Evolutionary conservation across 2,888 invertebrate species (phyloP).

Genomic region (Neoascia interrupta): DNA sequence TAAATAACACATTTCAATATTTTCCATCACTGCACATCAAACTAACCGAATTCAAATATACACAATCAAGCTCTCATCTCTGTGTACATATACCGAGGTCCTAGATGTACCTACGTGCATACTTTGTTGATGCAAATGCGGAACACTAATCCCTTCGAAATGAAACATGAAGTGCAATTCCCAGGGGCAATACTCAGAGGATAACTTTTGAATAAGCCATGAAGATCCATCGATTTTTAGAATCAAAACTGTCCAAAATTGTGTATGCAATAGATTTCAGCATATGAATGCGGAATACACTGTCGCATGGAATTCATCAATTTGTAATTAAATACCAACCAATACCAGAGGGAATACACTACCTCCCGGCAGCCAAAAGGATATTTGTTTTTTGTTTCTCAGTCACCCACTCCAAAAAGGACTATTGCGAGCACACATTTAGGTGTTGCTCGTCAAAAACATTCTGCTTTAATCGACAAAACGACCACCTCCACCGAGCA

Average conservation of each 20-base stretch:
- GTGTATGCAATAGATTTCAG: no score
- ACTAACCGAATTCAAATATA: neutral
- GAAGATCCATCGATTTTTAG: slow-evolving; percentile 3
- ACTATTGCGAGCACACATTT: no score
- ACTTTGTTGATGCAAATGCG: slow-evolving; percentile 22
- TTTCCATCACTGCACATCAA: neutral
- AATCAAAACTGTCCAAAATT: slow-evolving; percentile 4
- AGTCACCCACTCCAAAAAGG: no score
- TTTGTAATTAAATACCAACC: no score
- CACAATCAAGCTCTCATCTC: neutral
- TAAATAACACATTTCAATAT: slow-evolving; percentile 15
- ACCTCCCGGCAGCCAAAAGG: no score
- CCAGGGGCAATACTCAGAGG: slow-evolving; percentile 34
- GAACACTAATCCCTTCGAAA: slow-evolving; percentile 30
- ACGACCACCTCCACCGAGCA: neutral
- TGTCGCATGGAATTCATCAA: no score
- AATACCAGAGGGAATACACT: no score
- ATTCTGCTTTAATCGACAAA: slow-evolving; percentile 2
- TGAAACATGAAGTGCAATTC: slow-evolving; percentile 29
- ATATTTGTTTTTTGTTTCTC: no score
- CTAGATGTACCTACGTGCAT: no score
- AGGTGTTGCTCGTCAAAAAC: slow-evolving; percentile 10
- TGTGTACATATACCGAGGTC: no score
- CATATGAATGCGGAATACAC: no score
- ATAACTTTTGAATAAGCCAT: slow-evolving; percentile 44